Percentiles rank a stretch among this genome's conserved stretches.
These are phyloP conservation scores for Petrocephalus schoutedeni DNA, from an alignment of 2,797 vertebrate species.

Conservation along the genomic window DNA sequence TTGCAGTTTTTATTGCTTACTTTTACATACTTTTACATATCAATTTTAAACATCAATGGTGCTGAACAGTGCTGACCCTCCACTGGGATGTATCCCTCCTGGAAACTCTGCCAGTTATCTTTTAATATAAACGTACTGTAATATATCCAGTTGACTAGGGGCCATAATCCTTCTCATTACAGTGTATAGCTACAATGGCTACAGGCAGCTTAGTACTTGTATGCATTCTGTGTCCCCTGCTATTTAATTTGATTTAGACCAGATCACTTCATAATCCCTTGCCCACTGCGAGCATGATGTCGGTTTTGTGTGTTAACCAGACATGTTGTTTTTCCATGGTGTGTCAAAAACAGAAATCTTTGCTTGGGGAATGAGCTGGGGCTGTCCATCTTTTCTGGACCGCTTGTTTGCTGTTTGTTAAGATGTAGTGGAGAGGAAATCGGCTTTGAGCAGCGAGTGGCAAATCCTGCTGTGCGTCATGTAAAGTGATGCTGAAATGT, in stretches of 20 bases:
- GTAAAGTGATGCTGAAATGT: constrained; percentile 5
- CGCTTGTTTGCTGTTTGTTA: neutral
- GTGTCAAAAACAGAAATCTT: neutral
- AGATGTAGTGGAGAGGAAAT: neutral
- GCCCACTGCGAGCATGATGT: neutral
- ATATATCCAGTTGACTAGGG: neutral
- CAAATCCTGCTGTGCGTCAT: constrained; percentile 2
- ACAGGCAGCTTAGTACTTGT: neutral
- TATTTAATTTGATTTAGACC: neutral
- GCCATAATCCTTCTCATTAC: neutral
- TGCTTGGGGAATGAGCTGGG: neutral
- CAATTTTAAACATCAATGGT: neutral
- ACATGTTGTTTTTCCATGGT: neutral
- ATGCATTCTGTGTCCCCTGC: neutral
- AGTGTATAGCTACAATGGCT: neutral
- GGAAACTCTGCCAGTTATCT: neutral
- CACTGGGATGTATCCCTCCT: neutral
- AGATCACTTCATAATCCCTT: neutral
- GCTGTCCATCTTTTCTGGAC: neutral
- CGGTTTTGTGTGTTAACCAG: neutral
- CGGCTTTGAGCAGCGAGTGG: neutral
- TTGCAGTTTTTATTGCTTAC: constrained; percentile 36
- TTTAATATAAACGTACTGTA: neutral
- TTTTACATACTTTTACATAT: neutral
- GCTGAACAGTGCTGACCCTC: neutral